A percentile compares a stretch with the other conserved stretches of the same genome.
Conservation (phyloP, 2,797 vertebrate species). For the Lophius americanus region DNA sequence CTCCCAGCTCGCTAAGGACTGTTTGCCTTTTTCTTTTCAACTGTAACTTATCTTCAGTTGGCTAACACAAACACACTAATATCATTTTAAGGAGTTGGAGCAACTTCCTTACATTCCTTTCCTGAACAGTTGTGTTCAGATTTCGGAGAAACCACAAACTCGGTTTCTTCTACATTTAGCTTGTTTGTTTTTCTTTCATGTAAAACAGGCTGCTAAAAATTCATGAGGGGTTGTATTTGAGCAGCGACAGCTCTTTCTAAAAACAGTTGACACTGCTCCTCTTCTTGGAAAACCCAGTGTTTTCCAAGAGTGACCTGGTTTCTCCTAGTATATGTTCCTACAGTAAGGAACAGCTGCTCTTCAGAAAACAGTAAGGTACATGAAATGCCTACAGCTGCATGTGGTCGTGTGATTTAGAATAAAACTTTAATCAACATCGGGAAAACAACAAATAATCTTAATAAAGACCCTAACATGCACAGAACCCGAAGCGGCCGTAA, state of each 20-base stretch:
- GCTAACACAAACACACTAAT: conserved; percentile 34
- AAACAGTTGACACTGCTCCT: conserved; percentile 27
- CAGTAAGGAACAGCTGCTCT: too few species aligned
- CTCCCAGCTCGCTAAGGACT: conserved; percentile 23
- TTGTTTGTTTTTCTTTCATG: not conserved
- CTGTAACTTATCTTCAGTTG: conserved; percentile 33
- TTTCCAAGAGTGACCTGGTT: conserved; percentile 20
- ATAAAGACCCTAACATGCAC: too few species aligned
- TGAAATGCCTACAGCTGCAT: too few species aligned
- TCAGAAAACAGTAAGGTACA: too few species aligned
- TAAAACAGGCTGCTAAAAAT: conserved; percentile 14
- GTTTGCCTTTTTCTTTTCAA: conserved; percentile 54
- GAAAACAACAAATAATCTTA: too few species aligned
- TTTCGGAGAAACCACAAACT: conserved; percentile 1
- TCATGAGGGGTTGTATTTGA: conserved; percentile 15
- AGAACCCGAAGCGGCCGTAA: too few species aligned
- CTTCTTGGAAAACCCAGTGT: conserved; percentile 45
- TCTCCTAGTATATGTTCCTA: too few species aligned
- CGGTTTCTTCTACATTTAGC: not conserved
- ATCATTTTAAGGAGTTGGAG: not conserved
- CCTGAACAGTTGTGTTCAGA: conserved; percentile 4
- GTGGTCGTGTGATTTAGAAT: too few species aligned
- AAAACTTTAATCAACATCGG: too few species aligned
- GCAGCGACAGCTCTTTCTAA: conserved; percentile 52
- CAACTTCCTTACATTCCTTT: conserved; percentile 30